phyloP scores from a whole-genome alignment of 2,797 vertebrate species.

The Cephalopachus bancanus region DNA sequence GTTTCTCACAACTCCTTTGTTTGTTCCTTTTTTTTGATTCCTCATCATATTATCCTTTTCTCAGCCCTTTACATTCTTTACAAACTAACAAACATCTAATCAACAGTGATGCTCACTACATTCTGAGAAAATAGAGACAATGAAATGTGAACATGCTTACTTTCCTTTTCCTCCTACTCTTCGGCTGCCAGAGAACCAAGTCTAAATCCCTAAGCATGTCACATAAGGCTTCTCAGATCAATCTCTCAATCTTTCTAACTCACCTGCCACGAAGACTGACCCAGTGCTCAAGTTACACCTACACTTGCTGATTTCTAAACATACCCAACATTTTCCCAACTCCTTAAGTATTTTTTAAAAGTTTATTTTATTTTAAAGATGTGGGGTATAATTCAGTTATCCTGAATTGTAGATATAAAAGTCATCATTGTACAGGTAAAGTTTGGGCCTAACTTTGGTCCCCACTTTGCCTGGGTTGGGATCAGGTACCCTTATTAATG shows the following conservation, averaged over 20 bases:
- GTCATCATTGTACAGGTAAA: too few relatives aligned
- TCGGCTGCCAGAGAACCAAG: not conserved
- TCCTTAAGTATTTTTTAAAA: not conserved
- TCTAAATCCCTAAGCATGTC: not conserved
- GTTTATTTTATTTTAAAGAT: too few relatives aligned
- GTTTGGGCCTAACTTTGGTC: too few relatives aligned
- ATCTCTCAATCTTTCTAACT: not conserved
- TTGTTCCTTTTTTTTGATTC: constrained; percentile 10
- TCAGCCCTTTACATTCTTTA: not conserved
- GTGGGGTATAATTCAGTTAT: too few relatives aligned
- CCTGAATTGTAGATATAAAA: too few relatives aligned
- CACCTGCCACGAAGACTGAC: not conserved
- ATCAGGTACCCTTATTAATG: too few relatives aligned
- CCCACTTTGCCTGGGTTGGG: too few relatives aligned
- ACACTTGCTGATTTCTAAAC: not conserved
- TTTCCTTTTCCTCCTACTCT: not conserved
- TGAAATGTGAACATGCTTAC: not conserved
- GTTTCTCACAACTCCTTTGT: not conserved
- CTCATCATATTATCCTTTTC: not conserved
- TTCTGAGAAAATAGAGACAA: not conserved
- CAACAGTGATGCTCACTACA: not conserved
- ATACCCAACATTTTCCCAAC: not conserved
- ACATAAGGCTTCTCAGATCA: not conserved
- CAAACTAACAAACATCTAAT: not conserved
- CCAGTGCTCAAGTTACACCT: not conserved